These are phyloP conservation scores for Rhipidura dahli DNA, from an alignment of 2,113 vertebrate species.

Conservation along the genomic window DNA sequence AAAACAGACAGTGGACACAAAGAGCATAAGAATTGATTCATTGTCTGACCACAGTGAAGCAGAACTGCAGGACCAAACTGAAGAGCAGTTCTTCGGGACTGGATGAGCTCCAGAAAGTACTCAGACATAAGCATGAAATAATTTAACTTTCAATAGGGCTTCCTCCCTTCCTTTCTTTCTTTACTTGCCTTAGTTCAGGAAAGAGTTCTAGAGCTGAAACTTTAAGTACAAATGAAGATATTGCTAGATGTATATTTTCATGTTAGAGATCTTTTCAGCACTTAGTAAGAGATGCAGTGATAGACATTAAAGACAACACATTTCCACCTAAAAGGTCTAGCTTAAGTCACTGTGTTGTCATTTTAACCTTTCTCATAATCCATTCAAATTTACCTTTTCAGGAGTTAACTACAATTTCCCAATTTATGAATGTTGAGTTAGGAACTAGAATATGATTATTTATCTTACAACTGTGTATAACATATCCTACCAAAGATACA, in stretches of 20 bases:
- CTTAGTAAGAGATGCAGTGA: neutral
- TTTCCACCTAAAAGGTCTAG: neutral
- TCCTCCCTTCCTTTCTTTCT: neutral
- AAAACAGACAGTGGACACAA: constrained; percentile 14
- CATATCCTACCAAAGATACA: neutral
- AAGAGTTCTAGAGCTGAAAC: neutral
- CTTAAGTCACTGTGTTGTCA: neutral
- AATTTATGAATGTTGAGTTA: neutral
- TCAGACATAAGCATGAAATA: neutral
- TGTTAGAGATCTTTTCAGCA: neutral
- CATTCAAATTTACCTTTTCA: neutral
- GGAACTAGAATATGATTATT: neutral
- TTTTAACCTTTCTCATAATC: neutral
- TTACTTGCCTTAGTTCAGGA: neutral
- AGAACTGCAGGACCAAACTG: neutral
- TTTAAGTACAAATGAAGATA: neutral
- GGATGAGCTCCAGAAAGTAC: neutral
- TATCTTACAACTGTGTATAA: neutral
- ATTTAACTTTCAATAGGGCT: neutral
- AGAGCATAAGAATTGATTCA: neutral
- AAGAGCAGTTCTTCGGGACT: neutral
- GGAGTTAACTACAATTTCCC: neutral
- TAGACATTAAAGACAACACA: neutral
- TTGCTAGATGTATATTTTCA: neutral
- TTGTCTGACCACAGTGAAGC: neutral